phyloP scores from a whole-genome alignment of 2,113 vertebrate species.

The Vulpes lagopus region DNA sequence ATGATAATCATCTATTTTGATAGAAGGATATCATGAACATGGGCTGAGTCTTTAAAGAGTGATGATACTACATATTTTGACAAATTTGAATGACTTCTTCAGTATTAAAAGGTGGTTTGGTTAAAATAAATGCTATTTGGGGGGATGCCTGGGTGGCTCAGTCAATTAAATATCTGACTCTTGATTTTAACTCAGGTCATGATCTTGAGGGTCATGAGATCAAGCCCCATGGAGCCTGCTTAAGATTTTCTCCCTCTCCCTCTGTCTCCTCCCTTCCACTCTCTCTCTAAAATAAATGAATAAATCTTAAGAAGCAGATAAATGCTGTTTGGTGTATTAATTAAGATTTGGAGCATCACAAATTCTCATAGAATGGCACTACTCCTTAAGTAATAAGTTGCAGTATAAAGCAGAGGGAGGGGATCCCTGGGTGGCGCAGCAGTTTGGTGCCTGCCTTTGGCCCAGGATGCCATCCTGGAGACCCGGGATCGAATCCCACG shows the following conservation, averaged over 20 bases:
- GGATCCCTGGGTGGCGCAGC: too few relatives aligned
- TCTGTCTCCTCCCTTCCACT: neutral
- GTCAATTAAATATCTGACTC: neutral
- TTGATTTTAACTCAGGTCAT: neutral
- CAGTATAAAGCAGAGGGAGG: neutral
- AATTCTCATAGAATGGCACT: neutral
- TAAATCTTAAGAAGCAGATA: neutral
- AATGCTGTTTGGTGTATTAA: neutral
- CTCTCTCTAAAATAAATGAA: neutral
- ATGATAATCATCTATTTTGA: fast-evolving
- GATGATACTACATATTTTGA: neutral
- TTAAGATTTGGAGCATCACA: fast-evolving
- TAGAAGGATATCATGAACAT: neutral
- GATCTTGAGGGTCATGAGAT: neutral
- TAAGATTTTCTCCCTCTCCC: neutral
- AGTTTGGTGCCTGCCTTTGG: too few relatives aligned
- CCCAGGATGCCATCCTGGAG: too few relatives aligned
- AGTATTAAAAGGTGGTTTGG: fast-evolving
- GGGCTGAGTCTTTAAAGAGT: neutral
- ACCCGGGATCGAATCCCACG: too few relatives aligned
- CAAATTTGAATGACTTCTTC: neutral
- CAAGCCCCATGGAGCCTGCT: neutral
- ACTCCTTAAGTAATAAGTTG: neutral
- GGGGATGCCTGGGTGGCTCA: too few relatives aligned
- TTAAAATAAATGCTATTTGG: neutral